Evolutionary conservation across 2,888 invertebrate species (phyloP), one percentile per base, ranked within the genome.

Genomic region (Cheilosia urbana): DNA sequence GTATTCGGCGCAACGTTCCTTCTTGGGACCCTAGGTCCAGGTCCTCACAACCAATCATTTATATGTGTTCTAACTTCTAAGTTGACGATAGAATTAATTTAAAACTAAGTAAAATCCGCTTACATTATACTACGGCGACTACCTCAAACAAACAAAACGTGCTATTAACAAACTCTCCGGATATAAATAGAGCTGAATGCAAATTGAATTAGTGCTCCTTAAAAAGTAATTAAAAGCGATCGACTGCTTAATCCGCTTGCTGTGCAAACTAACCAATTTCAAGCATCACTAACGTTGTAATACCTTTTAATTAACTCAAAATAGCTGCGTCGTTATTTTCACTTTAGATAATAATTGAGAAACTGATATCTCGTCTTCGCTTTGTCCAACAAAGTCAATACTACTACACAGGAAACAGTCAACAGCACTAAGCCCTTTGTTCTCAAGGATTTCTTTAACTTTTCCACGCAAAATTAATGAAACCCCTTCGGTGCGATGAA

Each of bases 261-360:
- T 45, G 45, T 45, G 0, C n/a, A n/a, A 17, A 45, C 47, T 34
- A 63, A 47, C 30, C 5, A n/a, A 63, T 63, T 63, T 30, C 17
- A 63, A 34, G 63, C 3, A 27, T 47, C 30, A 63, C 47, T 63
- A 40, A 13, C 19, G 15, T 15, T 45, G 2, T 34, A 30, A n/a
- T 24, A 27, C 17, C n/a, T 17, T 45, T 47, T 34, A 47, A 63
- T 63, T 47, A 63, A 47, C 19, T 63, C 6, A 7, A 63, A 63
- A 11, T 47, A 30, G 13, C 30, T 34, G 13, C 30, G 62, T n/a
- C 1, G 9, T 21, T n/a, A 60, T 21, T 60, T 60, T 21, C 58
- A 40, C 24, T 40, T 24, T 7, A 49, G 47, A 27, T 47, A 19
- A 30, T 63, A 34, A 47, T 47, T 47, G 24, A 2, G 45, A 34